These are phyloP conservation scores for Pentamera pediparva DNA, from an alignment of 53 echinoderm and acorn worm genomes.

Conservation along the genomic window DNA sequence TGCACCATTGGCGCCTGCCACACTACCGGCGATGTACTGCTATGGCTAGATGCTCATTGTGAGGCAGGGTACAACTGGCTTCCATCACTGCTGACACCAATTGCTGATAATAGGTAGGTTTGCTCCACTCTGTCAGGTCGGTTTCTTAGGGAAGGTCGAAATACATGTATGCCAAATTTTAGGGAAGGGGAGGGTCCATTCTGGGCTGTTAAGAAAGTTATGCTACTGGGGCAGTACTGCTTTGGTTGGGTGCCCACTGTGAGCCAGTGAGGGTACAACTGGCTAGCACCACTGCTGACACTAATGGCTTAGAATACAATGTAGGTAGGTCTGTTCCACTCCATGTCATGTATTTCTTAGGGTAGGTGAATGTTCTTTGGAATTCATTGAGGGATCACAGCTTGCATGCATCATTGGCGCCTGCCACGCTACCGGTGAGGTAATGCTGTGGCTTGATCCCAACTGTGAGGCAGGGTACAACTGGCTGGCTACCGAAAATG, in stretches of 20 bases:
- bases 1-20: slow-evolving; percentile 80
- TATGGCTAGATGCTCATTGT: slow-evolving; percentile 97
- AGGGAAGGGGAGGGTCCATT: too few relatives aligned
- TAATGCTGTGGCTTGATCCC: too few relatives aligned
- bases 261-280: slow-evolving; percentile 87
- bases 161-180: too few relatives aligned
- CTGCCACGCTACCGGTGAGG: too few relatives aligned
- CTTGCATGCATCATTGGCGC: too few relatives aligned
- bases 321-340: neutral
- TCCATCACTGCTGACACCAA: slow-evolving; percentile 83
- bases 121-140: too few relatives aligned
- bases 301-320: slow-evolving; percentile 91
- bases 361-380: too few relatives aligned
- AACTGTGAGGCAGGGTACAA: too few relatives aligned
- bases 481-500: too few relatives aligned
- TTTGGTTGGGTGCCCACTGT: slow-evolving; percentile 98
- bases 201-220: slow-evolving; percentile 55
- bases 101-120: slow-evolving; percentile 85
- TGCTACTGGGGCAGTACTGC: slow-evolving; percentile 74
- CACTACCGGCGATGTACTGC: slow-evolving; percentile 74
- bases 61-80: slow-evolving; percentile 93
- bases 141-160: slow-evolving; percentile 65
- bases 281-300: slow-evolving; percentile 85
- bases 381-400: too few relatives aligned
- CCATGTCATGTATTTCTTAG: too few relatives aligned